Evolutionary conservation across 2,888 invertebrate species (phyloP).

Genomic region (Nezara viridula): DNA sequence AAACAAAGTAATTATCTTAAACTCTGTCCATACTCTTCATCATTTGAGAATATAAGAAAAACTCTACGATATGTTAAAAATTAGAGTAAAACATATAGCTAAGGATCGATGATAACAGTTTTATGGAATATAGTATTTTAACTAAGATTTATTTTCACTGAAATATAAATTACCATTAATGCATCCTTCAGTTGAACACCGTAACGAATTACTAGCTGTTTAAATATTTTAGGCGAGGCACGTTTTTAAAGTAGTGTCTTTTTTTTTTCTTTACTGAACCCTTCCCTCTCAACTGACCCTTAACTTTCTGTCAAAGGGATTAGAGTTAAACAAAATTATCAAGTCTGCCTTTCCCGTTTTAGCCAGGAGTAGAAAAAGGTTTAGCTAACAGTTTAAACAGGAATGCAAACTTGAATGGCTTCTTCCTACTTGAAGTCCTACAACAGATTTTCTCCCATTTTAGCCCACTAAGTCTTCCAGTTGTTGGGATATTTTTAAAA

Average conservation of each 20-base stretch:
- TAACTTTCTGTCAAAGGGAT: not conserved
- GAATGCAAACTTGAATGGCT: not conserved
- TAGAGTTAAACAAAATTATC: not conserved
- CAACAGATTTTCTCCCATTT: not conserved
- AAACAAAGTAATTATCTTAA: too few relatives aligned
- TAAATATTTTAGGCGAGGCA: too few relatives aligned
- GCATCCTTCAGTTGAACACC: too few relatives aligned
- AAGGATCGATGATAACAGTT: too few relatives aligned
- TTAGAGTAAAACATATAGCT: too few relatives aligned
- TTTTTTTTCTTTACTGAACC: not conserved
- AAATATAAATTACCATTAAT: too few relatives aligned
- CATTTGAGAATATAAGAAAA: too few relatives aligned
- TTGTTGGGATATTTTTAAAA: not conserved
- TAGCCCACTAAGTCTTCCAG: not conserved
- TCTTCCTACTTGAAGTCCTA: slow-evolving; percentile 2
- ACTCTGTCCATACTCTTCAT: too few relatives aligned
- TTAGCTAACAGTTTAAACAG: slow-evolving; percentile 19
- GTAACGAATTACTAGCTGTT: too few relatives aligned
- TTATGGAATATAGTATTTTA: too few relatives aligned
- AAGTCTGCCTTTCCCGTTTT: not conserved
- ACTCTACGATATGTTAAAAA: too few relatives aligned
- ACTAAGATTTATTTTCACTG: too few relatives aligned
- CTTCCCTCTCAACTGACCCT: not conserved
- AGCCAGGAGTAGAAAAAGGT: not conserved
- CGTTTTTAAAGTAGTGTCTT: not conserved